Base-by-base conservation (phyloP, 1,140 invertebrate genomes). In the Galleria mellonella region DNA sequence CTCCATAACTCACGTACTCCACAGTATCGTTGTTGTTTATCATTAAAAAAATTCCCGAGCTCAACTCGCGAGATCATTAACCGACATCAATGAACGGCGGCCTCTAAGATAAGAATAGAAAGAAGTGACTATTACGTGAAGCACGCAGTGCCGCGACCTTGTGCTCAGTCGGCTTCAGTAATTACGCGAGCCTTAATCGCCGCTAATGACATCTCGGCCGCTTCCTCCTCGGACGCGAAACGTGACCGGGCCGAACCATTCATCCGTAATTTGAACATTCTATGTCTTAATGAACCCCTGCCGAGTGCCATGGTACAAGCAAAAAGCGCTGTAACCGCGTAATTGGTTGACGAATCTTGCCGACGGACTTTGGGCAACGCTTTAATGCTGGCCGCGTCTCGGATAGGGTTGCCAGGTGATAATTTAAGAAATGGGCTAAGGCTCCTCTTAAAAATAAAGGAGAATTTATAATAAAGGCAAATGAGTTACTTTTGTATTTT, bases 121-220 rank as follows among this genome's bases (percentile, higher is more conserved):
- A 55, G 46, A 62, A 46, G 52, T 57, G 49, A 49, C 37, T 42
- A 45, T 44, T 49, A 36, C 23, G 8, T 39, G 35, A 30, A 17
- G 44, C n/a, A 31, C 27, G 27, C 31, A 17, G 32, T 2, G 17
- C 17, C 17, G 17, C 51, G 57, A 49, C 66, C 66, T 70, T 70
- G 62, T 37, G 37, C 55, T 32, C 39, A 43, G 43, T 28, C 31
- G 29, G 28, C 27, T 27, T 9, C 9, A 5, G 28, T 17, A 69
- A 69, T 69, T 63, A 66, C 54, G 38, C 31, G 27, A 50, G 42
- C 48, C 51, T 66, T 71, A 67, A 72, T 75, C 47, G 61, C 51
- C 55, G 45, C 66, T 75, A 75, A 72, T 75, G 64, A 61, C 62
- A 42, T 50, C 45, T 35, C 42, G 2, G 6, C 47, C 37, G 62